Evolutionary conservation across 1,140 invertebrate genomes (phyloP), one percentile per base, ranked within the genome.

Genomic region (Pentalonia nigronervosa): DNA sequence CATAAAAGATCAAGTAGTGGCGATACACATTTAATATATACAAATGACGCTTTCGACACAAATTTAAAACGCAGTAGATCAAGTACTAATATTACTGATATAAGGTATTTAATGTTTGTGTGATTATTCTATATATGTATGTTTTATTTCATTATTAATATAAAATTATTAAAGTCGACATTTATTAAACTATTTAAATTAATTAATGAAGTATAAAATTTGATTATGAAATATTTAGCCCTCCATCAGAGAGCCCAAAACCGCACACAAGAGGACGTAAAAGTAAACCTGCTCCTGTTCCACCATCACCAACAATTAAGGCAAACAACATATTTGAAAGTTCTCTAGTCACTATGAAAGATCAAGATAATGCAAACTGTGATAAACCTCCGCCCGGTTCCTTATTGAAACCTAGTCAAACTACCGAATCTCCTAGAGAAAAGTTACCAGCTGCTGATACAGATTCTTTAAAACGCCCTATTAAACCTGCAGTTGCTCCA

Each of bases 191-290:
- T 50, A 21, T 88, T 88, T 17, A 8, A 53, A 53, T 50, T 88
- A 88, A 88, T 88, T 53, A 34, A 88, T 34, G 4, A n/a, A 56
- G 1, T 41, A 50, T 41, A 4, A 30, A n/a, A 34, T 88, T 93
- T 93, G 88, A 88, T 48, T 93, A 14, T 83, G 76, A 45, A 34
- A 94, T 94, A 93, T 92, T 96, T 95, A 97, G 96, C 94, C 96
- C 97, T 23, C 96, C 97, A 36, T 95, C 96, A 93, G 97, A 96
- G 20, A 97, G 97, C 95, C 97, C 97, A 45, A 97, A 97, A 94
- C 97, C 97, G 14, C 96, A 96, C 88, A 95, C 96, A 86, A 96
- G 97, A 50, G 93, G 93, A n/a, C 95, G 97, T 94, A 97, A 97
- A 95, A 97, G 97, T 93, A 97, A 97, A 94, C 96, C 96, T 7